Base-by-base conservation (phyloP, 2,888 invertebrate genomes). In the Drosophila merina region DNA sequence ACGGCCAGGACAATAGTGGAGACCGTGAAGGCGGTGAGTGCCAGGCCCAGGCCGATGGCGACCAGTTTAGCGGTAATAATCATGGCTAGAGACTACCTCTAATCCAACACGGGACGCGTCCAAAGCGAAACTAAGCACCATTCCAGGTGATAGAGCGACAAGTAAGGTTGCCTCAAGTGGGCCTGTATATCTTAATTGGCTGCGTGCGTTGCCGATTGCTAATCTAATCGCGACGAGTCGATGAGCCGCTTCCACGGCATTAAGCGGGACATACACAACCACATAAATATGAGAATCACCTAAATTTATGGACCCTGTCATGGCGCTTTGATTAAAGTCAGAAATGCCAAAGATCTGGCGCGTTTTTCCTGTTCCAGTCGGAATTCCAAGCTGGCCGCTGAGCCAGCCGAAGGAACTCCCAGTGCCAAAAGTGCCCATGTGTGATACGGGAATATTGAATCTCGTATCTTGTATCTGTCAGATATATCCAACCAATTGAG, bases 1-100 rank as follows among this genome's bases (percentile, higher is more conserved):
- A 93, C 92, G 0, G 93, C 93, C 50, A 94, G 87, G 8, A 92
- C 92, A 57, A 94, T 91, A 0, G 94, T 94, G 0, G 94, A 92
- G 9, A 94, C 90, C 2, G 92, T 90, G 28, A 94, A 92, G 33
- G 89, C 90, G 1, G 88, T 88, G 5, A 90, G 75, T 3, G 89
- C 86, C 57, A 91, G 75, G 36, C 88, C 79, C 51, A 91, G 77
- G 3, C 69, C 72, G 57, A 91, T 89, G 10, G 89, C 62, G 3
- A 91, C 72, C 52, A 88, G 33, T 63, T 91, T 91, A 0, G 87
- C 80, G 3, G 89, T 86, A 28, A 90, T 74, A 54, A 90, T 86
- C 90, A 91, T 90, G 51, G 30, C 72, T 3, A 20, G 14, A 12
- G 38, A 30, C 30, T 36, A 36, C n/a, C 36, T 36, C 36, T 74